Evolutionary conservation across 2,888 invertebrate genomes (phyloP).

Genomic region (Chaetogeoica ovagalla): DNA sequence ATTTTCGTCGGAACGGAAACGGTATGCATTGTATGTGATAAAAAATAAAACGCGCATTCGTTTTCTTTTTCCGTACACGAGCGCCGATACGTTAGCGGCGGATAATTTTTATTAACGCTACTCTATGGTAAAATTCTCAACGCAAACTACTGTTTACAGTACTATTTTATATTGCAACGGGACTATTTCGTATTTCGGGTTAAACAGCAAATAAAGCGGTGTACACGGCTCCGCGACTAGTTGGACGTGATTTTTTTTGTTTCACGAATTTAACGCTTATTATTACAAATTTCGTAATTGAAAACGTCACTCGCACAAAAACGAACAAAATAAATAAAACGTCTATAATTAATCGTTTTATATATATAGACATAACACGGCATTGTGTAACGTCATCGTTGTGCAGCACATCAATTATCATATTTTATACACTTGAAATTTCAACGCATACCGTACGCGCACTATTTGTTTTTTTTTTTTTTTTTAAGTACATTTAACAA

Average conservation of each 20-base stretch:
- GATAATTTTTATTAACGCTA: too few relatives aligned
- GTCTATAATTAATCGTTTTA: neutral
- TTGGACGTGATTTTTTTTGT: neutral
- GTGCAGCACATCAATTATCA: neutral
- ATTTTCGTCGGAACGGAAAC: neutral
- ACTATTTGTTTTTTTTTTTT: neutral
- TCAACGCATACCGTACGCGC: neutral
- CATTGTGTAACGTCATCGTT: neutral
- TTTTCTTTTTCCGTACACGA: neutral
- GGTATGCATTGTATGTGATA: neutral
- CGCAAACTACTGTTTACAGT: neutral
- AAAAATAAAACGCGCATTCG: neutral
- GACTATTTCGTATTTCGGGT: neutral
- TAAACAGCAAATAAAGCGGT: neutral
- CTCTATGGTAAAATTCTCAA: neutral
- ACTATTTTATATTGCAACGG: neutral
- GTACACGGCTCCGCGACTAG: neutral
- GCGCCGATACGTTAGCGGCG: too few relatives aligned
- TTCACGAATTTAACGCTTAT: neutral
- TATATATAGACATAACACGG: neutral
- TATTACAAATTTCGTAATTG: neutral
- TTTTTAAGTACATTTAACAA: neutral
- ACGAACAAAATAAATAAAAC: neutral
- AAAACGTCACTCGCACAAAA: neutral
- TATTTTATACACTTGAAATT: slow-evolving; percentile 1